phyloP scores from a whole-genome alignment of 2,113 vertebrate species.

The Callipepla squamata region DNA sequence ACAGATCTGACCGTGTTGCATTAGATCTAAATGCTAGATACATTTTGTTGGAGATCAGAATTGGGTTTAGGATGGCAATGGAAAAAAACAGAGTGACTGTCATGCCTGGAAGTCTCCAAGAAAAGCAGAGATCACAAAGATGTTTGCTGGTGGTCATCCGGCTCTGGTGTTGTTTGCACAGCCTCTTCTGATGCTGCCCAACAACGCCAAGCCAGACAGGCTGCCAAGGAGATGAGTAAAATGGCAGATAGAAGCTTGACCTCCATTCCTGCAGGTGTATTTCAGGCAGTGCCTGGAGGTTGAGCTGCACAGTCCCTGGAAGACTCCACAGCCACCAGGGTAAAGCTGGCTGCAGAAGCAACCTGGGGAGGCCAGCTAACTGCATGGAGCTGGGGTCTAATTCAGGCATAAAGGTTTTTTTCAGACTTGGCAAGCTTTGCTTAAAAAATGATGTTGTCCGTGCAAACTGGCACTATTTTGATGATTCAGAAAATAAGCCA shows the following conservation, averaged over 20 bases:
- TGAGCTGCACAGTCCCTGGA: not conserved
- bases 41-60: not conserved
- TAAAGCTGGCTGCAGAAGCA: not conserved
- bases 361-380: not conserved
- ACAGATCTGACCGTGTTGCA: not conserved
- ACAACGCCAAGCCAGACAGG: not conserved
- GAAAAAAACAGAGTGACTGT: not conserved
- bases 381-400: not conserved
- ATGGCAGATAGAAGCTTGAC: not conserved
- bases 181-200: not conserved
- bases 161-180: not conserved
- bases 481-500: slow-evolving; percentile 17
- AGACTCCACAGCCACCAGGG: not conserved
- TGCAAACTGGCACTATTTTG: not conserved
- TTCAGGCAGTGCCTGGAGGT: not conserved
- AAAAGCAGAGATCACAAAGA: not conserved
- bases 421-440: not conserved
- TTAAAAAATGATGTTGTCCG: slow-evolving; percentile 7
- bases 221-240: not conserved
- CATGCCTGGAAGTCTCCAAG: not conserved
- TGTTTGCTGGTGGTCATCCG: not conserved
- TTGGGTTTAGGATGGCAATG: not conserved
- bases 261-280: not conserved
- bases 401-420: not conserved
- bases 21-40: not conserved